These are phyloP conservation scores for Lepidurus arcticus DNA, from an alignment of 1,140 invertebrate genomes.

Conservation along the genomic window DNA sequence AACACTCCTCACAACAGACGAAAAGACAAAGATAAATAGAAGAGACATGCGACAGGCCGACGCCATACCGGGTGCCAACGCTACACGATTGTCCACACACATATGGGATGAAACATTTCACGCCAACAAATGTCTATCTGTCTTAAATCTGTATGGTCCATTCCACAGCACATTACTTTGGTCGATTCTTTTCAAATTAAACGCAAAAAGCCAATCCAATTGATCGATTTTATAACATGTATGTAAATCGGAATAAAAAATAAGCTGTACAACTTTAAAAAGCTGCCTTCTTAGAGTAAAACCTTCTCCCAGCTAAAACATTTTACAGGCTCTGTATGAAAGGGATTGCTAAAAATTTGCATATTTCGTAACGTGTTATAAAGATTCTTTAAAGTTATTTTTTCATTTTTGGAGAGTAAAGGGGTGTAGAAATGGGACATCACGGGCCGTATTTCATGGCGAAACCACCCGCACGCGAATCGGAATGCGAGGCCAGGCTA, in stretches of 20 bases:
- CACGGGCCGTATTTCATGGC: slow-evolving; percentile 37
- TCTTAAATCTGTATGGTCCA: background rate
- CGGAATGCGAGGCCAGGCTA: slow-evolving; percentile 47
- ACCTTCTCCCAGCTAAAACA: no score
- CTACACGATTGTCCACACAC: slow-evolving; percentile 6
- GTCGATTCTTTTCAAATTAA: no score
- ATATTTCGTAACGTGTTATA: background rate
- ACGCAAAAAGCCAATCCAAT: no score
- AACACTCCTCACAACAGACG: background rate
- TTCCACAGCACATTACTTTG: background rate
- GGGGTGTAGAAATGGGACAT: slow-evolving; percentile 10
- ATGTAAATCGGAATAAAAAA: no score
- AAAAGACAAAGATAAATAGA: background rate
- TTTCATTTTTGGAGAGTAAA: background rate
- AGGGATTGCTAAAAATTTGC: background rate
- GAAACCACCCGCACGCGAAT: slow-evolving; percentile 40
- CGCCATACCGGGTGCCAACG: background rate
- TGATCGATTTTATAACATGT: no score
- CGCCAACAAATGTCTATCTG: background rate
- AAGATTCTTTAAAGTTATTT: background rate
- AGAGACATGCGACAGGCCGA: background rate
- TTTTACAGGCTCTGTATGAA: no score
- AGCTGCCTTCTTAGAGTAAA: no score
- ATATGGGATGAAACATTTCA: background rate
- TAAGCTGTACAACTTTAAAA: no score